Evolutionary conservation across 2,113 vertebrate species (phyloP).

Genomic region (Globicephala melas): DNA sequence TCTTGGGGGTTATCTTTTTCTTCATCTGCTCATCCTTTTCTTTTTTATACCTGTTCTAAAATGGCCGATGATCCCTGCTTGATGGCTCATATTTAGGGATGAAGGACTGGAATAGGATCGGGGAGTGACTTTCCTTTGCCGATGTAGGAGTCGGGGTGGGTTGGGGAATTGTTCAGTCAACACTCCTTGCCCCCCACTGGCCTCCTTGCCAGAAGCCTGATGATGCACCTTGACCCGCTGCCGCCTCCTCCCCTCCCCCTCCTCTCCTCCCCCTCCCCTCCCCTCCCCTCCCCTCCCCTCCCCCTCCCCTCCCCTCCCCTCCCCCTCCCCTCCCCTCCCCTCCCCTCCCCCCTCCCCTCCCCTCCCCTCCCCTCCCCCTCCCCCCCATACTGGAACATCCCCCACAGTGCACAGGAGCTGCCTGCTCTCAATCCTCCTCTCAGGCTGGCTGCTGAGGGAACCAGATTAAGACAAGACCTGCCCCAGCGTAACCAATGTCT

Average conservation of each 20-base stretch:
- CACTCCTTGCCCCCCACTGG: too few relatives aligned
- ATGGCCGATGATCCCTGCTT: not conserved
- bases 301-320: too few relatives aligned
- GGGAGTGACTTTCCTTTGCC: not conserved
- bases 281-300: too few relatives aligned
- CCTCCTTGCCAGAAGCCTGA: not conserved
- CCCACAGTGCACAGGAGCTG: not conserved
- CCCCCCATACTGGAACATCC: not conserved
- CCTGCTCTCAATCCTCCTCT: not conserved
- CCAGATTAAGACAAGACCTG: not conserved
- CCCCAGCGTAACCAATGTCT: not conserved
- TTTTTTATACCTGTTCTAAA: not conserved
- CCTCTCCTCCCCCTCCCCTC: too few relatives aligned
- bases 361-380: rapidly evolving
- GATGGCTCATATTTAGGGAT: not conserved
- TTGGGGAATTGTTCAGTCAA: not conserved
- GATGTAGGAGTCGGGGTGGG: not conserved
- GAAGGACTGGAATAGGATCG: not conserved
- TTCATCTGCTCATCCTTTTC: not conserved
- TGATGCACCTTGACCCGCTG: not conserved
- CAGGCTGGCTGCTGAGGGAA: not conserved
- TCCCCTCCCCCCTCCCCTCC: too few relatives aligned
- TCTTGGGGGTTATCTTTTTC: not conserved
- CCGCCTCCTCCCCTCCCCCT: not conserved
- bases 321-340: too few relatives aligned